Percentiles rank a stretch among this genome's conserved stretches.
Evolutionary conservation across 2,797 vertebrate genomes (phyloP).

Genomic region (Hozukius guyotensis): DNA sequence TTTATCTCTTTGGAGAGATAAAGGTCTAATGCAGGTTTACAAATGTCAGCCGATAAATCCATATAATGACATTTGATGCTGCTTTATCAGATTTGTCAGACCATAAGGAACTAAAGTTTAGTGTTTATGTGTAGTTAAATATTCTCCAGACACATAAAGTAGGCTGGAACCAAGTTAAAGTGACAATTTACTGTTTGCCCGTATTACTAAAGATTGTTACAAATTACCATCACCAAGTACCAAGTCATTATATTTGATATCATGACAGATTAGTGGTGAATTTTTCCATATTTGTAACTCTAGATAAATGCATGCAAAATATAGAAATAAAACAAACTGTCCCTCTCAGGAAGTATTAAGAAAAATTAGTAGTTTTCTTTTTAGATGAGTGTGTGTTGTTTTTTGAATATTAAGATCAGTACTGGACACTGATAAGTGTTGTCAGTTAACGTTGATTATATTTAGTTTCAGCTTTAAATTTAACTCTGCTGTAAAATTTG

Average conservation of each 20-base stretch:
- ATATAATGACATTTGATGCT: background rate
- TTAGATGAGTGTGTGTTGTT: slow-evolving; percentile 1
- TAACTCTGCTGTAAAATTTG: slow-evolving; percentile 33
- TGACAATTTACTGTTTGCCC: background rate
- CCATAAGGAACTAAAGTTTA: background rate
- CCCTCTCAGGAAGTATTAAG: background rate
- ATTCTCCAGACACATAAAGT: background rate
- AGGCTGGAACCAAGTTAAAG: background rate
- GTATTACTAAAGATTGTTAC: background rate
- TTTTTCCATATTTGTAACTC: background rate
- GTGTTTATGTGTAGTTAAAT: background rate
- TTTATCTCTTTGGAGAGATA: background rate
- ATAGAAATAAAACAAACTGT: background rate
- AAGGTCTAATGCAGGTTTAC: background rate
- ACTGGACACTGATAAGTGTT: slow-evolving; percentile 11
- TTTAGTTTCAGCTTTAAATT: slow-evolving; percentile 10
- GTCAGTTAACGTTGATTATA: background rate
- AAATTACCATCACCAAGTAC: background rate
- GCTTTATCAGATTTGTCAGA: background rate
- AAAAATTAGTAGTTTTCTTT: background rate
- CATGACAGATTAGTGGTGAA: background rate
- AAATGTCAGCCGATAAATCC: background rate
- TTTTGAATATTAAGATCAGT: background rate
- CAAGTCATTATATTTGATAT: background rate
- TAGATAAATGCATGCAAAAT: slow-evolving; percentile 5